A percentile compares a stretch with the other conserved stretches of the same genome.
These are phyloP conservation scores for Siphlonurus alternatus DNA, from an alignment of 2,888 invertebrate genomes.

Conservation along the genomic window DNA sequence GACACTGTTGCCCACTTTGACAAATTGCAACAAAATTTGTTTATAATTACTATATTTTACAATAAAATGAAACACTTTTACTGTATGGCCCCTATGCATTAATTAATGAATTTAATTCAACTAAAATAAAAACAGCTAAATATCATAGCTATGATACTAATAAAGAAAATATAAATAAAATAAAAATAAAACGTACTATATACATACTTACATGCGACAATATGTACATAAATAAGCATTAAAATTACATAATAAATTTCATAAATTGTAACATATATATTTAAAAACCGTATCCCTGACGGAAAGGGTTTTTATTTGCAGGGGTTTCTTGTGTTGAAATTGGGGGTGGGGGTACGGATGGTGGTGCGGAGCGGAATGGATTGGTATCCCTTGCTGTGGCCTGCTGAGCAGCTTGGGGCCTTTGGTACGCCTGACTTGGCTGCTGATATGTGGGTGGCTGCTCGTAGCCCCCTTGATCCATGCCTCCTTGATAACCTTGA, in stretches of 20 bases:
- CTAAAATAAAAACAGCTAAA: conserved; percentile 1
- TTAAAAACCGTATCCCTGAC: conserved; percentile 42
- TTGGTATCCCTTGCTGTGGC: conserved; percentile 13
- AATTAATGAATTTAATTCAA: neutral
- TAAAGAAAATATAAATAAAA: conserved; percentile 3
- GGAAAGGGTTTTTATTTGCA: conserved; percentile 54
- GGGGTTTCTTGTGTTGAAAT: conserved; percentile 21
- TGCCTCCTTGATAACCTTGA: conserved; percentile 23
- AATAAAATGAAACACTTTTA: neutral
- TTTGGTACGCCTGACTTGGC: conserved; percentile 16
- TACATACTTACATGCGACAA: neutral
- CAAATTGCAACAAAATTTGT: neutral
- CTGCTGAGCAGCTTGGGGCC: conserved; percentile 17
- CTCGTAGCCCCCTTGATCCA: conserved; percentile 24
- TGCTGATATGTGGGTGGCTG: conserved; percentile 13
- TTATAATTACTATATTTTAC: neutral
- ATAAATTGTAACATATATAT: neutral
- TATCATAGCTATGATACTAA: conserved; percentile 1
- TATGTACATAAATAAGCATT: neutral
- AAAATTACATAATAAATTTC: neutral
- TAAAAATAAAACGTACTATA: neutral
- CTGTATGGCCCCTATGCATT: neutral
- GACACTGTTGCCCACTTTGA: neutral
- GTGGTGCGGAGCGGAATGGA: conserved; percentile 3
- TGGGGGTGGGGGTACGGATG: neutral